A percentile compares a stretch with the other conserved stretches of the same genome.
Conservation (phyloP, 2,113 vertebrate genomes). For the Onychostoma macrolepis region DNA sequence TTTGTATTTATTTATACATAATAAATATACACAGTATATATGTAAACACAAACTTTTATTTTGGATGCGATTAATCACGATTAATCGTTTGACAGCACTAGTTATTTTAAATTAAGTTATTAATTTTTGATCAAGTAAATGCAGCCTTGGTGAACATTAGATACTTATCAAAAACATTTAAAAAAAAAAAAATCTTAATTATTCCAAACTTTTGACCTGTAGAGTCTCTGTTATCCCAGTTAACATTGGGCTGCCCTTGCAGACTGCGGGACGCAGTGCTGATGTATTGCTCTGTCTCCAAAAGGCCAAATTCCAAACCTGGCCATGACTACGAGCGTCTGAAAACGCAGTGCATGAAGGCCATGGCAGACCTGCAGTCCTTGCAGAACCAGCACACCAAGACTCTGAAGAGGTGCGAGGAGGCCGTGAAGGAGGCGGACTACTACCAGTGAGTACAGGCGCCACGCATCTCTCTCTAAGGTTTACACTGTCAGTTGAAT, state of each 20-base stretch:
- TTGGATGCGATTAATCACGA: no score
- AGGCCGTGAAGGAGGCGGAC: conserved; percentile 96
- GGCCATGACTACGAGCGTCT: conserved; percentile 94
- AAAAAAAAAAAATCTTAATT: not conserved
- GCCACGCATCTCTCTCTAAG: not conserved
- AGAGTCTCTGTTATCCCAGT: conserved; percentile 4
- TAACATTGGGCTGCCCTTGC: conserved; percentile 28
- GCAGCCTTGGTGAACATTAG: not conserved
- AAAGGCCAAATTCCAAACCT: conserved; percentile 91
- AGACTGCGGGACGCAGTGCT: conserved; percentile 44
- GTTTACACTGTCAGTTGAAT: no score
- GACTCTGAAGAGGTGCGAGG: conserved; percentile 94
- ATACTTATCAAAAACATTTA: not conserved
- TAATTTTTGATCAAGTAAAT: not conserved
- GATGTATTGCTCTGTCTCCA: conserved; percentile 57
- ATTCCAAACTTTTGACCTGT: not conserved
- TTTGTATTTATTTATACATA: no score
- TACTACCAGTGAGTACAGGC: conserved; percentile 91
- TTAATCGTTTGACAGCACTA: no score
- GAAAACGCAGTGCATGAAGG: conserved; percentile 95
- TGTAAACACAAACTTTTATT: no score
- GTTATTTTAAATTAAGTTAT: no score
- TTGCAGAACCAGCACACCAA: conserved; percentile 96
- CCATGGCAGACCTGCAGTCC: conserved; percentile 94
- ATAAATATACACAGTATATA: no score